Conservation (phyloP, 2,888 invertebrate species). For the Syrista parreyssii region DNA sequence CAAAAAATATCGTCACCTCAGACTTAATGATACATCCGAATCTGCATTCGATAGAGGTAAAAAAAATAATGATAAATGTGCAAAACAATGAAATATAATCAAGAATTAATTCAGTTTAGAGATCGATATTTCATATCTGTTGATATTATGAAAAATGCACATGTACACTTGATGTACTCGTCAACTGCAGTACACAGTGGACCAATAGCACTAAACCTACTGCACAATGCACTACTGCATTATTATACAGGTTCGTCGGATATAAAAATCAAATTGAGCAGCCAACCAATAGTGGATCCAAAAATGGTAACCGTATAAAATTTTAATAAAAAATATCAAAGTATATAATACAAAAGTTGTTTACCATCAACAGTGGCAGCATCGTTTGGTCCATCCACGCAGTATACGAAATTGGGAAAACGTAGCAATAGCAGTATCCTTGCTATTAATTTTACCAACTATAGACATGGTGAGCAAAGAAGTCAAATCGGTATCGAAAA, state of each 20-base stretch:
- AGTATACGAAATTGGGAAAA: slow-evolving; percentile 35
- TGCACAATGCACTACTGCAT: slow-evolving; percentile 35
- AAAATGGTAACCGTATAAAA: slow-evolving; percentile 21
- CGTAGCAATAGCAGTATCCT: slow-evolving; percentile 27
- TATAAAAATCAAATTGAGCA: slow-evolving; percentile 30
- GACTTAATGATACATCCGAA: slow-evolving; percentile 32
- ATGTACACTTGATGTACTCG: slow-evolving; percentile 31
- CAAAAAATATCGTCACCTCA: slow-evolving; percentile 20
- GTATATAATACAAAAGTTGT: background rate
- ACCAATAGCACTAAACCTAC: slow-evolving; percentile 34
- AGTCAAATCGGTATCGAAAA: slow-evolving; percentile 26
- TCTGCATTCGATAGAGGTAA: slow-evolving; percentile 33
- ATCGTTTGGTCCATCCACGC: slow-evolving; percentile 25
- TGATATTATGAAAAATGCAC: slow-evolving; percentile 21
- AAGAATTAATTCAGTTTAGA: slow-evolving; percentile 25
- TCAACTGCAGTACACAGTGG: slow-evolving; percentile 33
- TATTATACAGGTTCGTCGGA: slow-evolving; percentile 10
- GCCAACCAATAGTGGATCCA: slow-evolving; percentile 29
- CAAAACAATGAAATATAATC: background rate
- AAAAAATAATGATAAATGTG: background rate
- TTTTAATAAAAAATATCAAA: background rate
- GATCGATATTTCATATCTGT: slow-evolving; percentile 36
- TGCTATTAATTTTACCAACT: slow-evolving; percentile 33
- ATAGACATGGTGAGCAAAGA: slow-evolving; percentile 32
- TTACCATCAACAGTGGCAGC: slow-evolving; percentile 30